Evolutionary conservation across 1,140 invertebrate species (phyloP).

Genomic region (Caenorhabditis latens): DNA sequence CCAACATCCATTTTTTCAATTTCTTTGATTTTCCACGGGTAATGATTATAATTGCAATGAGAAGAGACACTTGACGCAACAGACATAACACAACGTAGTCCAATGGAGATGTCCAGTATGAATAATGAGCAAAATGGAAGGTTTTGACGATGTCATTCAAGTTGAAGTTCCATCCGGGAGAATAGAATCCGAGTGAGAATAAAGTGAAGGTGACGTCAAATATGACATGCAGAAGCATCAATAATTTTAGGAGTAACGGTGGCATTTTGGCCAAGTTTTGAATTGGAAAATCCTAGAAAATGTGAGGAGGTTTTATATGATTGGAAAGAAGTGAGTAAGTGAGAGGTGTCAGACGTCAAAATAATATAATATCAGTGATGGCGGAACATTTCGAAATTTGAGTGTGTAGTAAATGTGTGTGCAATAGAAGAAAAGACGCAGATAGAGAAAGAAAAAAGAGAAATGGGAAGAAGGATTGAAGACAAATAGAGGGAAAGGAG

Average conservation of each 20-base stretch:
- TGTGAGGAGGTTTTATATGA: background rate
- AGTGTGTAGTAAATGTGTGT: background rate
- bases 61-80: slow-evolving; percentile 39
- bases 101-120: slow-evolving; percentile 24
- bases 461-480: background rate
- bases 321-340: background rate
- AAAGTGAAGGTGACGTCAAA: slow-evolving; percentile 6
- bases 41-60: slow-evolving; percentile 4
- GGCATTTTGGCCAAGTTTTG: background rate
- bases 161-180: slow-evolving; percentile 27
- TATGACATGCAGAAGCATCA: background rate
- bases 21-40: slow-evolving; percentile 16
- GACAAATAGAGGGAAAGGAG: background rate
- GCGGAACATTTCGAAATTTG: slow-evolving; percentile 33
- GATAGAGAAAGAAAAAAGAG: slow-evolving; percentile 8
- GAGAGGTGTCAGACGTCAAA: slow-evolving; percentile 20
- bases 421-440: slow-evolving; percentile 1
- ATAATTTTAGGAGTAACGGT: background rate
- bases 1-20: background rate
- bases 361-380: background rate
- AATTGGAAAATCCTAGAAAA: slow-evolving; percentile 44
- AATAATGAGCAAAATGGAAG: background rate
- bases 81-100: slow-evolving; percentile 5
- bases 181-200: slow-evolving; percentile 21
- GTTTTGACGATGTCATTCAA: background rate